phyloP scores from a whole-genome alignment of 1,140 invertebrate genomes.

The Lasioglossum baleicum region DNA sequence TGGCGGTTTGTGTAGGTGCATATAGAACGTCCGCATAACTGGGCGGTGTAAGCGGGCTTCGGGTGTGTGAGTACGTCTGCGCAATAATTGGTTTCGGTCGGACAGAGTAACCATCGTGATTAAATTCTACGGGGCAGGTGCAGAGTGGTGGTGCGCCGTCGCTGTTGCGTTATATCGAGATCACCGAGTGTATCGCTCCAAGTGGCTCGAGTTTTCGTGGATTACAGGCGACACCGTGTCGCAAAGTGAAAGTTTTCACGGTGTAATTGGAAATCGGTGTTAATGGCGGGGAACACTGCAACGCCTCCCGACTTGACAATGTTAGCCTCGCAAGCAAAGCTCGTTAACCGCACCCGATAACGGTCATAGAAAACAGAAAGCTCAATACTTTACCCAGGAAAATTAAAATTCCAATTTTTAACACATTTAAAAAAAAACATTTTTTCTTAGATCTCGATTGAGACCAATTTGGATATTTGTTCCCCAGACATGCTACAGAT shows the following conservation, averaged over 20 bases:
- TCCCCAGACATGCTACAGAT: no score
- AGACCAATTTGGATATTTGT: no score
- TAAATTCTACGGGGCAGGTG: slow-evolving; percentile 72
- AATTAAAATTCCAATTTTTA: no score
- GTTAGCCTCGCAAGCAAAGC: no score
- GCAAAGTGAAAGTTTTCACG: slow-evolving; percentile 42
- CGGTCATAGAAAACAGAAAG: no score
- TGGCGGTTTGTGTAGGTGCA: slow-evolving; percentile 31
- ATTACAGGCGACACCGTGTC: slow-evolving; percentile 45
- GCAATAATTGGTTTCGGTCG: slow-evolving; percentile 75
- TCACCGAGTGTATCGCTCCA: slow-evolving; percentile 23
- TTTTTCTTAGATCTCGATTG: no score
- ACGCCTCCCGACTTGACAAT: no score
- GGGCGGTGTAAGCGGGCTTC: slow-evolving; percentile 47
- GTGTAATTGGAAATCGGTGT: slow-evolving; percentile 13
- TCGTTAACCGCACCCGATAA: no score
- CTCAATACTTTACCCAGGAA: no score
- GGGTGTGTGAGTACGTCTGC: slow-evolving; percentile 63
- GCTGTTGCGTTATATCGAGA: slow-evolving; percentile 59
- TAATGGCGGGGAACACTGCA: neutral
- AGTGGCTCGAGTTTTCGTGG: slow-evolving; percentile 47
- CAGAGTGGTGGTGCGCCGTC: slow-evolving; percentile 42
- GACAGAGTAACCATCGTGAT: slow-evolving; percentile 74
- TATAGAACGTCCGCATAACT: slow-evolving; percentile 43
- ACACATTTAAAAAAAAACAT: no score